Percentiles rank a stretch among this genome's conserved stretches.
These are phyloP conservation scores for Synergus japonicus DNA, from an alignment of 2,888 invertebrate genomes.

Conservation along the genomic window DNA sequence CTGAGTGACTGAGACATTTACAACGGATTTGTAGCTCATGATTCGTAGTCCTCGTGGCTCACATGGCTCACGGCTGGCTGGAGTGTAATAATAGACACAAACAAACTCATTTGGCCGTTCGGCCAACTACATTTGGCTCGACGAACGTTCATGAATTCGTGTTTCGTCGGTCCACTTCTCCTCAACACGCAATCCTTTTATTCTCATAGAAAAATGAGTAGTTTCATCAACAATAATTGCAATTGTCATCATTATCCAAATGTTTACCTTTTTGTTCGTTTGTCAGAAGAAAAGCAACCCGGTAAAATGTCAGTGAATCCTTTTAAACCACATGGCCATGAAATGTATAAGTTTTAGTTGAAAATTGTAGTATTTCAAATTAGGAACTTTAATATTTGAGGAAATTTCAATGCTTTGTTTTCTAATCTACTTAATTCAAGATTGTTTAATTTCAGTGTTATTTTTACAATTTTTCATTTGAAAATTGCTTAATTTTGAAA, in stretches of 20 bases:
- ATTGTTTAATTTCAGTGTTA: too few relatives aligned
- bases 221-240: constrained; percentile 1
- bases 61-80: constrained; percentile 69
- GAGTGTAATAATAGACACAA: constrained; percentile 74
- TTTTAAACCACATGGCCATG: too few relatives aligned
- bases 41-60: constrained; percentile 42
- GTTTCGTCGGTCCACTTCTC: constrained; percentile 42
- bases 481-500: too few relatives aligned
- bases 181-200: constrained; percentile 16
- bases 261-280: neutral
- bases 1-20: constrained; percentile 37
- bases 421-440: too few relatives aligned
- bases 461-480: too few relatives aligned
- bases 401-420: too few relatives aligned
- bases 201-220: constrained; percentile 6
- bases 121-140: constrained; percentile 75
- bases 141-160: constrained; percentile 42
- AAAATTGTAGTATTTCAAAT: too few relatives aligned
- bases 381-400: too few relatives aligned
- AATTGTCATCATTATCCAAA: neutral
- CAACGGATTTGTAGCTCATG: constrained; percentile 40
- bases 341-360: too few relatives aligned
- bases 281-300: too few relatives aligned
- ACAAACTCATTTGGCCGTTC: constrained; percentile 74
- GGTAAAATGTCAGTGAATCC: too few relatives aligned